phyloP scores from a whole-genome alignment of 2,113 vertebrate species.

The Cinclus cinclus region DNA sequence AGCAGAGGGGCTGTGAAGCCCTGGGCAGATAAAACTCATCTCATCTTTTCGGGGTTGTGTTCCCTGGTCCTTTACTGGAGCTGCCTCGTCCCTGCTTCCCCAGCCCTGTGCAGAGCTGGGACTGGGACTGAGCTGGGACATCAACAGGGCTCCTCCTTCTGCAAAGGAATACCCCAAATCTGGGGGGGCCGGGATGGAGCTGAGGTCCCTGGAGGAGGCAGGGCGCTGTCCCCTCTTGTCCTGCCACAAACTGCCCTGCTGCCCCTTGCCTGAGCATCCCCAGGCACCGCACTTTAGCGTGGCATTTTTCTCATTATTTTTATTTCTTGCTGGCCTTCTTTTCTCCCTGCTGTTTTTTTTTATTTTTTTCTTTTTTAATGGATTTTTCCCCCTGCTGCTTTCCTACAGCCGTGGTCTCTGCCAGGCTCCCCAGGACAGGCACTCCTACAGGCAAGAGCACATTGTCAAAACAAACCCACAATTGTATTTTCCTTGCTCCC shows the following conservation, averaged over 20 bases:
- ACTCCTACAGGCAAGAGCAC: not conserved
- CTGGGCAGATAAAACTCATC: not conserved
- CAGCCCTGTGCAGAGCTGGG: not conserved
- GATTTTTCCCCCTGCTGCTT: not conserved
- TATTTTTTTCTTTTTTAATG: not conserved
- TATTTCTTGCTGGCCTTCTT: slow-evolving; percentile 39
- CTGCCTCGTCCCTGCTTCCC: not conserved
- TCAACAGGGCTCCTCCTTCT: not conserved
- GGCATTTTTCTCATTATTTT: slow-evolving; percentile 70
- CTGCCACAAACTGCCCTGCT: not conserved
- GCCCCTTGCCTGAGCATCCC: not conserved
- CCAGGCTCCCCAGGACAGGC: not conserved
- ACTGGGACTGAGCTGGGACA: not conserved
- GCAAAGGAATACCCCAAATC: not conserved
- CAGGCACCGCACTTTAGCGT: slow-evolving; percentile 6
- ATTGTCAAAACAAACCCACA: not conserved
- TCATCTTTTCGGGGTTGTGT: not conserved
- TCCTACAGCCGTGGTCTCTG: not conserved
- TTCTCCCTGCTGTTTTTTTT: not conserved
- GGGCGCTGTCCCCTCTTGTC: not conserved
- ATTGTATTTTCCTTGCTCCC: not conserved
- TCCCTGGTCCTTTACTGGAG: not conserved
- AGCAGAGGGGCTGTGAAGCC: not conserved
- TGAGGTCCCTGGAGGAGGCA: not conserved
- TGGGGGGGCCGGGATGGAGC: not conserved